Evolutionary conservation across 2,797 vertebrate species (phyloP).

Genomic region (Hydrocynus forskahlii): DNA sequence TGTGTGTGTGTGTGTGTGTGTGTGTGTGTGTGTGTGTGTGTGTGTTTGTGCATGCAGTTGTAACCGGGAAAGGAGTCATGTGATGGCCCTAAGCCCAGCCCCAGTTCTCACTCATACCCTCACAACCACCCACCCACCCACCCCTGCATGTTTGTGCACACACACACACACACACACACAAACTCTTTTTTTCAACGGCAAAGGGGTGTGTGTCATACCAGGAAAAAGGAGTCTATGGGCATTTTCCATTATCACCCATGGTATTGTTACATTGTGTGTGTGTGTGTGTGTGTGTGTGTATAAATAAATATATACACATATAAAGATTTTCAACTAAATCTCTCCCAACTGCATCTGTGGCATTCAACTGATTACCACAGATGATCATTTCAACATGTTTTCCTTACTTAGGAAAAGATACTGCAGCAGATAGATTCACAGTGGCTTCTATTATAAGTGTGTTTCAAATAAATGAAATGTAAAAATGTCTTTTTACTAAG

Average conservation of each 20-base stretch:
- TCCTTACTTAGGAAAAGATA: not conserved
- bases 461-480: not conserved
- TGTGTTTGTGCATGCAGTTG: constrained; percentile 62
- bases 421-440: not conserved
- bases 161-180: constrained; percentile 50
- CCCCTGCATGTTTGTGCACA: not conserved
- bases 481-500: not conserved
- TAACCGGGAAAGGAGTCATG: constrained; percentile 67
- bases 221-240: not conserved
- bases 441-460: not conserved
- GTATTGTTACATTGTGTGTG: no score
- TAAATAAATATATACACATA: no score
- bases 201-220: constrained; percentile 19
- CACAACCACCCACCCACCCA: constrained; percentile 51
- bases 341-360: not conserved
- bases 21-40: constrained; percentile 63
- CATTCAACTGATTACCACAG: not conserved
- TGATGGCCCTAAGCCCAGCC: constrained; percentile 53
- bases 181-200: constrained; percentile 39
- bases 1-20: constrained; percentile 64
- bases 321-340: not conserved
- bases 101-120: constrained; percentile 51
- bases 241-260: not conserved
- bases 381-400: not conserved
- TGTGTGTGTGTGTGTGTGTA: no score